Percentiles rank a stretch among this genome's conserved stretches.
phyloP scores from a whole-genome alignment of 2,888 invertebrate species.

The Alsophila aescularia region DNA sequence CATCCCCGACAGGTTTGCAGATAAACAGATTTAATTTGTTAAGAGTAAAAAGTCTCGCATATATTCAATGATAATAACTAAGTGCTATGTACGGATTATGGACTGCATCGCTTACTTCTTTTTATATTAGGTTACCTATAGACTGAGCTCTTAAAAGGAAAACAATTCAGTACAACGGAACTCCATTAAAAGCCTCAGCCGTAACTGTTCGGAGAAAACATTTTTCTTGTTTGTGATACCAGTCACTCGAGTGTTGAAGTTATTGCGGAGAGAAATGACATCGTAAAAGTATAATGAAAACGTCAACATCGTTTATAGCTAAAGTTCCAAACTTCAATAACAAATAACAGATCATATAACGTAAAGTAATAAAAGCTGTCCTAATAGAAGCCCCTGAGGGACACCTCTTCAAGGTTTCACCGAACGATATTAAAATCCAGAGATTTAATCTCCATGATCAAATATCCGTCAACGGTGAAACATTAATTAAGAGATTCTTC shows the following conservation, averaged over 20 bases:
- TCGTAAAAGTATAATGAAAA: conserved; percentile 64
- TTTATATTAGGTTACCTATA: background rate
- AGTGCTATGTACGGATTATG: too few relatives aligned
- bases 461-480: conserved; percentile 36
- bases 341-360: conserved; percentile 5
- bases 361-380: conserved; percentile 7
- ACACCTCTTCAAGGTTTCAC: conserved; percentile 4
- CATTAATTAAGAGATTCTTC: conserved; percentile 5
- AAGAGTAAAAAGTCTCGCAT: too few relatives aligned
- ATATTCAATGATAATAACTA: too few relatives aligned
- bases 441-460: conserved; percentile 28
- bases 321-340: conserved; percentile 19
- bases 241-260: conserved; percentile 43
- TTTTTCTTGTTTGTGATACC: conserved; percentile 47
- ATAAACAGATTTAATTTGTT: too few relatives aligned
- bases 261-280: conserved; percentile 49
- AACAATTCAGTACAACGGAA: conserved; percentile 40
- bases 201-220: conserved; percentile 41
- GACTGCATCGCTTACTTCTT: too few relatives aligned
- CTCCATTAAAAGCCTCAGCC: conserved; percentile 42
- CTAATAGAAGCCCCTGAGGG: conserved; percentile 9
- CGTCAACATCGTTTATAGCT: conserved; percentile 44
- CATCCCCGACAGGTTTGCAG: too few relatives aligned
- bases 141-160: conserved; percentile 23
- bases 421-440: conserved; percentile 17